Evolutionary conservation across 2,797 vertebrate species (phyloP), one percentile per base, ranked within the genome.

Genomic region (Anguilla pacifica): DNA sequence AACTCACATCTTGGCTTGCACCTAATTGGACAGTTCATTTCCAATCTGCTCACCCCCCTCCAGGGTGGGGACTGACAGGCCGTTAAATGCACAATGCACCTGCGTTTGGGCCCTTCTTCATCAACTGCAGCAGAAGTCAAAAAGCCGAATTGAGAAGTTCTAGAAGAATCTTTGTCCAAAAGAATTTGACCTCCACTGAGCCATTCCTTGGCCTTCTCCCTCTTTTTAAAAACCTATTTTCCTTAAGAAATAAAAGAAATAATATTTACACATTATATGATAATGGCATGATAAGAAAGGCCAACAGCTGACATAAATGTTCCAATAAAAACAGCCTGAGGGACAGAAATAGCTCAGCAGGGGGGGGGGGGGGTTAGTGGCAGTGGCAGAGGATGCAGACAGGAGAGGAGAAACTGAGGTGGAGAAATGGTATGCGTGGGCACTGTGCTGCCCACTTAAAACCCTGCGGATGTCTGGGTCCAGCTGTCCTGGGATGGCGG

Each of bases 211-310:
- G 13, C 72, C 72, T 39, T 77, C 39, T 46, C 72, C 49, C 49
- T 9, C 9, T 46, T 79, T 2, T 72, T 72, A 72, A 72, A 28
- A 28, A 11, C 35, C 35, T 3, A 72, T 28, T 39, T 7, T 79
- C 19, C 31, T 43, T 79, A 77, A 77, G 31, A 17, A 77, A 77
- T 11, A 35, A 77, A 77, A 77, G n/a, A 70, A 70, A 25, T 1
- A 72, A 72, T 79, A 79, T 79, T 79, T 79, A 79, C 74, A 79
- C 15, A 79, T 79, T 43, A 79, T 46, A 46, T 79, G 74, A 79
- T 43, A 79, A 79, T 79, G 74, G 46, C 5, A 43, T 72, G 70
- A 70, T 77, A 77, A 77, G 13, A 22, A 15, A 43, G 39, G 74
- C 10, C 31, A 35, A 46, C 31, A 39, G 72, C 15, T 22, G 31